Evolutionary conservation across 2,797 vertebrate species (phyloP).

Genomic region (Rachycentron canadum): DNA sequence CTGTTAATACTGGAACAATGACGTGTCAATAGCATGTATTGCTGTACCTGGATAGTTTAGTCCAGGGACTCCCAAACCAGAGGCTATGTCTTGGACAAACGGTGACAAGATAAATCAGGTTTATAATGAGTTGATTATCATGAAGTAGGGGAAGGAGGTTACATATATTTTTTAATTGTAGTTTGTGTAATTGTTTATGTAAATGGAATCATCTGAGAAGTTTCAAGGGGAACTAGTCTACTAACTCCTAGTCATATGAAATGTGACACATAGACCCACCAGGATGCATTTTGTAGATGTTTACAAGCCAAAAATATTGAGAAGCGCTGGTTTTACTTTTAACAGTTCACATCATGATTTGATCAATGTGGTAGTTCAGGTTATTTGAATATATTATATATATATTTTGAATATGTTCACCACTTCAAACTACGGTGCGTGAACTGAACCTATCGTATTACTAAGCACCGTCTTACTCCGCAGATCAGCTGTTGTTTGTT

Average conservation of each 20-base stretch:
- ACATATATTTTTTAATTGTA: background rate
- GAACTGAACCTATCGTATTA: too few species aligned
- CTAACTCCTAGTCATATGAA: background rate
- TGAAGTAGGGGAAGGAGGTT: too few species aligned
- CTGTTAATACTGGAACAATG: background rate
- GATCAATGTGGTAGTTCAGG: too few species aligned
- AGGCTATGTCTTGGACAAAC: background rate
- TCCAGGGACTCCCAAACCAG: too few species aligned
- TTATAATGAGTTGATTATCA: background rate
- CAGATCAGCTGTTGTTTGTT: too few species aligned
- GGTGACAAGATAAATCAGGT: background rate
- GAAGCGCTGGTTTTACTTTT: too few species aligned
- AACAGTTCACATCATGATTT: background rate
- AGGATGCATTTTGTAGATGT: background rate
- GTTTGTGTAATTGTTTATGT: background rate
- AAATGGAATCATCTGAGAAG: background rate
- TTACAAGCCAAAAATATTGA: too few species aligned
- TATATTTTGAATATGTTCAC: too few species aligned
- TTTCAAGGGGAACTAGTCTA: background rate
- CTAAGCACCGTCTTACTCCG: too few species aligned
- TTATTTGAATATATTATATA: too few species aligned
- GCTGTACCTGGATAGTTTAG: background rate
- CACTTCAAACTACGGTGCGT: too few species aligned
- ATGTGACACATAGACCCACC: background rate
- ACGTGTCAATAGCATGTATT: background rate